Evolutionary conservation across 2,113 vertebrate genomes (phyloP).

Genomic region (Bufo gargarizans): DNA sequence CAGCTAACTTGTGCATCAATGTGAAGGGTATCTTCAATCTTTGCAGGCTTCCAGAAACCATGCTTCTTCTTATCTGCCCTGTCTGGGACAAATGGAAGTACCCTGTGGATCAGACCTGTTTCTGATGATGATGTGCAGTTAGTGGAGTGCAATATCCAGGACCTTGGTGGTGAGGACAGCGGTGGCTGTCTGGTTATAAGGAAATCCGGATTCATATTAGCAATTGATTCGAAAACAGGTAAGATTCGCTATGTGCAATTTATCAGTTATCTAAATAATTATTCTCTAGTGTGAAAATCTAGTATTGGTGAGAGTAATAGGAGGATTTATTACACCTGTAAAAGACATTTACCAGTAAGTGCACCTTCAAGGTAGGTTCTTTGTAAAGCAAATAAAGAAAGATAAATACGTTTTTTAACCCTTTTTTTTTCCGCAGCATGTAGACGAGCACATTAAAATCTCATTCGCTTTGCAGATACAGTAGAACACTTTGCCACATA

Average conservation of each 20-base stretch:
- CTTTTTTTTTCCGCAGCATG: too few species aligned
- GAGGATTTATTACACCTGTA: neutral
- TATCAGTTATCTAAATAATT: too few species aligned
- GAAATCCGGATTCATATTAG: constrained; percentile 64
- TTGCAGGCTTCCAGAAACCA: constrained; percentile 77
- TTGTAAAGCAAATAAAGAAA: too few species aligned
- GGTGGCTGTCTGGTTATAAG: constrained; percentile 77
- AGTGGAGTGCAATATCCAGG: constrained; percentile 75
- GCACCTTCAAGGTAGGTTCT: too few species aligned
- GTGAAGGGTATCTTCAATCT: neutral
- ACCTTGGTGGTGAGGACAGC: neutral
- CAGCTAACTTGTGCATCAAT: neutral
- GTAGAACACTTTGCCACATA: too few species aligned
- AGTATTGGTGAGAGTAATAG: too few species aligned
- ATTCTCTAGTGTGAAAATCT: too few species aligned
- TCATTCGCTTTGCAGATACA: too few species aligned
- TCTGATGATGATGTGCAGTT: constrained; percentile 73
- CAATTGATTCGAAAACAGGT: constrained; percentile 76
- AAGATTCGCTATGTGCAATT: neutral
- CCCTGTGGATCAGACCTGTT: constrained; percentile 79
- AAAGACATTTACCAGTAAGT: neutral
- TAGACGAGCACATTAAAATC: too few species aligned
- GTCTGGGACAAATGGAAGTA: constrained; percentile 80
- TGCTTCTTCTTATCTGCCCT: constrained; percentile 80
- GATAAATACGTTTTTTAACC: too few species aligned